Conservation (phyloP, 2,888 invertebrate genomes). For the Ptycholaimellus sp. region DNA sequence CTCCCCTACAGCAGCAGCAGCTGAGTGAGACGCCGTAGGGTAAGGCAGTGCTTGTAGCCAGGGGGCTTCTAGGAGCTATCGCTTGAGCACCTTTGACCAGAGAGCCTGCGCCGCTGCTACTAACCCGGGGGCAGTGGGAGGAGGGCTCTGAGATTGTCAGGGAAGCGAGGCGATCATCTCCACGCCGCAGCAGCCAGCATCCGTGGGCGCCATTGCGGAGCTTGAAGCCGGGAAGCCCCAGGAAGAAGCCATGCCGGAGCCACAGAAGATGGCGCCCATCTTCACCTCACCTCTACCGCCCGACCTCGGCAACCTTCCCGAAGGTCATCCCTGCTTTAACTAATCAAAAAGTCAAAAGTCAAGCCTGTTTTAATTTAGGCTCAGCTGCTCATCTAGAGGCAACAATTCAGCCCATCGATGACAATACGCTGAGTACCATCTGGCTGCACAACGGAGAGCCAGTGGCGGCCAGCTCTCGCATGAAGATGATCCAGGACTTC, state of each 20-base stretch:
- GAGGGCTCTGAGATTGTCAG: background rate
- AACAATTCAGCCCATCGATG: constrained; percentile 64
- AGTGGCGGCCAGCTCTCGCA: constrained; percentile 54
- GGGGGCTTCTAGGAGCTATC: no score
- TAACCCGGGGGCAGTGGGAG: no score
- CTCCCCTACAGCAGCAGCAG: no score
- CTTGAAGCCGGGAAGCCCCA: constrained; percentile 16
- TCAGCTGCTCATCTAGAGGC: constrained; percentile 73
- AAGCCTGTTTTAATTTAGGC: constrained; percentile 37
- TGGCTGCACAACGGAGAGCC: constrained; percentile 80
- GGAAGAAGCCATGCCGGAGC: constrained; percentile 12
- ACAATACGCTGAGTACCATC: constrained; percentile 43
- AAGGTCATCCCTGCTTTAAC: background rate
- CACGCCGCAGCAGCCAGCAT: constrained; percentile 2
- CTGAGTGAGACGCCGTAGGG: no score
- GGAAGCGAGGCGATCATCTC: constrained; percentile 6
- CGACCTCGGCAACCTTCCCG: background rate
- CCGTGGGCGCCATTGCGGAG: constrained; percentile 9
- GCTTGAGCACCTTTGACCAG: no score
- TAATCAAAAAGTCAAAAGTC: constrained; percentile 1
- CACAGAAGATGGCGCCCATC: constrained; percentile 13
- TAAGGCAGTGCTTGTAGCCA: no score
- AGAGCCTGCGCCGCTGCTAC: no score
- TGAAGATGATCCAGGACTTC: constrained; percentile 78
- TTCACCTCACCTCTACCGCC: constrained; percentile 10